Percentiles rank a stretch among this genome's conserved stretches.
phyloP scores from a whole-genome alignment of 2,113 vertebrate species.

The Naja naja region DNA sequence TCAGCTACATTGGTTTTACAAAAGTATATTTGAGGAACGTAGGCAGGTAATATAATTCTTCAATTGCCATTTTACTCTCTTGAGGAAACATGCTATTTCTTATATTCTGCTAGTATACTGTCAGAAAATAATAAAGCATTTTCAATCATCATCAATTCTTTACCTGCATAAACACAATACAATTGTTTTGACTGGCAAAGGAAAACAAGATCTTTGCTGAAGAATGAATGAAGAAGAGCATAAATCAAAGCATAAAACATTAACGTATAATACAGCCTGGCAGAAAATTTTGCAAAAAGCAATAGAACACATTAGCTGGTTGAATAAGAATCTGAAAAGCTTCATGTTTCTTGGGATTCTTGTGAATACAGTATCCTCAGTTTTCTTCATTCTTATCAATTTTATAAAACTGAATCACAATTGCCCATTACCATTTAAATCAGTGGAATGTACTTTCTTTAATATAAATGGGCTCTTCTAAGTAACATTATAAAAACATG shows the following conservation, averaged over 20 bases:
- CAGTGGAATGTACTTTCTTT: neutral
- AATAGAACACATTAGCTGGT: conserved; percentile 39
- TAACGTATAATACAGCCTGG: conserved; percentile 13
- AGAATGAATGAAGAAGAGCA: neutral
- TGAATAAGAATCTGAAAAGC: conserved; percentile 39
- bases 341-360: conserved; percentile 29
- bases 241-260: neutral
- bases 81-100: conserved; percentile 26
- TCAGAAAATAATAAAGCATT: conserved; percentile 38
- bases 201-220: conserved; percentile 31
- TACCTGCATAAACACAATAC: conserved; percentile 3
- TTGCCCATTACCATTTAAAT: conserved; percentile 21
- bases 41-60: conserved; percentile 28
- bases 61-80: conserved; percentile 21
- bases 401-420: conserved; percentile 33
- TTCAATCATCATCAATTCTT: conserved; percentile 36
- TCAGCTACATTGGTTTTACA: conserved; percentile 24
- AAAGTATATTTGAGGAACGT: conserved; percentile 13
- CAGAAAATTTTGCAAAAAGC: conserved; percentile 21
- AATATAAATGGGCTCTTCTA: neutral
- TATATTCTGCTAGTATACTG: conserved; percentile 17
- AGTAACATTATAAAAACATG: neutral
- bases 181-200: conserved; percentile 26
- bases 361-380: conserved; percentile 27
- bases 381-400: conserved; percentile 4